Evolutionary conservation across 2,888 invertebrate genomes (phyloP).

Genomic region (Hypomecis atomaria): DNA sequence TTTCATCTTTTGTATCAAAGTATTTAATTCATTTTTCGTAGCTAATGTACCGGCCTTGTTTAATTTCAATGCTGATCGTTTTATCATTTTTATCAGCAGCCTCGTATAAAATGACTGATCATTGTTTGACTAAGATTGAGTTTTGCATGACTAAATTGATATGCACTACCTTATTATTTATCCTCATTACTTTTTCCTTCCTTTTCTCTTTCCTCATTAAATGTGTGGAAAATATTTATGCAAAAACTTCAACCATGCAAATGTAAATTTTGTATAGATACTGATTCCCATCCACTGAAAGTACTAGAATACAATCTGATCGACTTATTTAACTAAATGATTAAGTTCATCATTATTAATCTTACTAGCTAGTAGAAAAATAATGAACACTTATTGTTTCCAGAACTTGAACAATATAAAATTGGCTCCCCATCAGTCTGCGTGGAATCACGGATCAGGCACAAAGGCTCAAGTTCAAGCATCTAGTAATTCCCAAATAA

Average conservation of each 20-base stretch:
- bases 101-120: constrained; percentile 9
- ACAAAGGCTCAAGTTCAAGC: constrained; percentile 67
- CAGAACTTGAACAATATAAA: constrained; percentile 72
- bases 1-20: too few relatives aligned
- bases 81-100: constrained; percentile 10
- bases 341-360: too few relatives aligned
- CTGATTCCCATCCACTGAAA: too few relatives aligned
- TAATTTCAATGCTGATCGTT: neutral
- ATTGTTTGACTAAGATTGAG: constrained; percentile 10
- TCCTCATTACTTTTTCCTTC: too few relatives aligned
- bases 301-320: too few relatives aligned
- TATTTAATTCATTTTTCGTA: neutral
- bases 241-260: too few relatives aligned
- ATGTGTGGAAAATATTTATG: too few relatives aligned
- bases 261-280: too few relatives aligned
- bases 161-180: neutral
- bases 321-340: too few relatives aligned
- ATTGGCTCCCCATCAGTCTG: constrained; percentile 67
- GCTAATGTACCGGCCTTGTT: neutral
- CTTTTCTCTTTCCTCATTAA: too few relatives aligned
- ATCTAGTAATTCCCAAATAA: constrained; percentile 65
- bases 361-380: neutral
- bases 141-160: neutral
- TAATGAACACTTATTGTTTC: constrained; percentile 38
- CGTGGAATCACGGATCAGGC: constrained; percentile 75